Evolutionary conservation across 2,888 invertebrate species (phyloP).

Genomic region (Apotomis turbidana): DNA sequence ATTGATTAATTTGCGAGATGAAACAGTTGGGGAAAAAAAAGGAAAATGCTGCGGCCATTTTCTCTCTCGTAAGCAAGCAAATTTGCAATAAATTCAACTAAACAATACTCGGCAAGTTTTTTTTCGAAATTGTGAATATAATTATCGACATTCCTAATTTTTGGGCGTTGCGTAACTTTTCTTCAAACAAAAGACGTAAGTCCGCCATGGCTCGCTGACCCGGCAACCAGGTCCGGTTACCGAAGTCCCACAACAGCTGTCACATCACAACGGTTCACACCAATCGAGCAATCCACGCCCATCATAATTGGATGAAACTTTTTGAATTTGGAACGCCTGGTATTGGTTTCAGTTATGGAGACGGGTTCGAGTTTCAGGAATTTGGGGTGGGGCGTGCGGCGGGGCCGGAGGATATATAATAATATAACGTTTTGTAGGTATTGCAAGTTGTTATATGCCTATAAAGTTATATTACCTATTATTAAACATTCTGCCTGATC

Average conservation of each 20-base stretch:
- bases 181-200: not conserved
- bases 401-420: no score
- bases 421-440: no score
- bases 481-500: no score
- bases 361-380: conserved; percentile 16
- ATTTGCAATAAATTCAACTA: no score
- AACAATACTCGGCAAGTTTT: no score
- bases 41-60: no score
- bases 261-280: conserved; percentile 9
- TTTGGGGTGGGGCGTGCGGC: conserved; percentile 8
- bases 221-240: conserved; percentile 10
- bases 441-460: no score
- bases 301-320: conserved; percentile 22
- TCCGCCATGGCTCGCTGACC: conserved; percentile 16
- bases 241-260: conserved; percentile 15
- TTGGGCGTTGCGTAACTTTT: not conserved
- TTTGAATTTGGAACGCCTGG: conserved; percentile 16
- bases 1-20: no score
- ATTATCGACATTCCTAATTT: not conserved
- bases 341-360: conserved; percentile 22
- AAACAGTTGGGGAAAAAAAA: no score
- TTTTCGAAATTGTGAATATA: no score
- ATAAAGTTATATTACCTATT: no score
- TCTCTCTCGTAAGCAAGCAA: no score
- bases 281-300: conserved; percentile 31